Conservation (phyloP, 2,888 invertebrate species). For the Hirtodrosophila histrioides region DNA sequence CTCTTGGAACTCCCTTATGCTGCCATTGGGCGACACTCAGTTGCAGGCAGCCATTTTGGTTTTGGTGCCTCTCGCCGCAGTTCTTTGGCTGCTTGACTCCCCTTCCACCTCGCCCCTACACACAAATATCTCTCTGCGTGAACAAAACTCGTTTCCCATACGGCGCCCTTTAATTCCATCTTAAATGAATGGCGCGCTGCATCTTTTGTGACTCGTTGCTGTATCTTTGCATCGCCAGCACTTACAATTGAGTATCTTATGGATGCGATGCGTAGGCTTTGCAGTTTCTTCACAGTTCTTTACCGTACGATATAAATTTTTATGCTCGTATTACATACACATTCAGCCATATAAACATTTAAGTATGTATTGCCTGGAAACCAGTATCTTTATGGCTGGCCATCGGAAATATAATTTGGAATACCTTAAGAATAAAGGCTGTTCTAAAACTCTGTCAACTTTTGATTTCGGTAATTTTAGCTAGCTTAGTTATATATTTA, state of each 20-base stretch:
- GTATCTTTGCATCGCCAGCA: slow-evolving; percentile 27
- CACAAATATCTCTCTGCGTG: slow-evolving; percentile 8
- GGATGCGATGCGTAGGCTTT: slow-evolving; percentile 46
- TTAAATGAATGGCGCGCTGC: slow-evolving; percentile 42
- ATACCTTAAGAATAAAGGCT: slow-evolving; percentile 6
- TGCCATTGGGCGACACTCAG: slow-evolving; percentile 58
- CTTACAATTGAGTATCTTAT: slow-evolving; percentile 28
- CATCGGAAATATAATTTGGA: slow-evolving; percentile 6
- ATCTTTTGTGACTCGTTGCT: slow-evolving; percentile 36
- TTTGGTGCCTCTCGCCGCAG: slow-evolving; percentile 25
- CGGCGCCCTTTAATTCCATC: slow-evolving; percentile 39
- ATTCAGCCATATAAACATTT: neutral
- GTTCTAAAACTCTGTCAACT: no score
- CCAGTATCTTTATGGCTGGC: slow-evolving; percentile 11
- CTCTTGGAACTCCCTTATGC: slow-evolving; percentile 17
- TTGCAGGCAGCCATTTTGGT: slow-evolving; percentile 65
- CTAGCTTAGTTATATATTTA: no score
- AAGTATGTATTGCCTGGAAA: slow-evolving; percentile 15
- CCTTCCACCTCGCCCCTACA: slow-evolving; percentile 3
- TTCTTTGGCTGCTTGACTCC: slow-evolving; percentile 35
- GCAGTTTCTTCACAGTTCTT: slow-evolving; percentile 1
- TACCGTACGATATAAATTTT: no score
- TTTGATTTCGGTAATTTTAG: no score
- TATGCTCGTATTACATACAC: no score
- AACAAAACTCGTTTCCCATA: slow-evolving; percentile 44